Percentiles rank a stretch among this genome's conserved stretches.
These are phyloP conservation scores for Leistus spinibarbis DNA, from an alignment of 2,888 invertebrate genomes.

Conservation along the genomic window DNA sequence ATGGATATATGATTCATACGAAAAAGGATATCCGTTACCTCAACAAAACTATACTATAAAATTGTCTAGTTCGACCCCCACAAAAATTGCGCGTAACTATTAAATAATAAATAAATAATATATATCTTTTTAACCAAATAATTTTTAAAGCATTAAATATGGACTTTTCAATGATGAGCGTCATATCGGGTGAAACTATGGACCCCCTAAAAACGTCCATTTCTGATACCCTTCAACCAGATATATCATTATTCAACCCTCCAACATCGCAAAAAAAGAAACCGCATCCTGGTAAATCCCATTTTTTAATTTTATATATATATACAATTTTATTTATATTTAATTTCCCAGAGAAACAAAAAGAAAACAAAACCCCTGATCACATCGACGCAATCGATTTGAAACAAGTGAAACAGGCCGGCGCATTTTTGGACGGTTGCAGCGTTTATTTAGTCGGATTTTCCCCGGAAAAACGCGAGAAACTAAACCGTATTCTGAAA, in stretches of 20 bases:
- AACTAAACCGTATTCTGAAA: constrained; percentile 72
- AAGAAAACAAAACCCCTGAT: constrained; percentile 38
- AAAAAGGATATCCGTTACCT: constrained; percentile 72
- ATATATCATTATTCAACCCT: constrained; percentile 26
- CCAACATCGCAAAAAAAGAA: background rate
- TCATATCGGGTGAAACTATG: constrained; percentile 48
- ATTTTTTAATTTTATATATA: background rate
- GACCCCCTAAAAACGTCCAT: constrained; percentile 24
- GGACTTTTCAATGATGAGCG: constrained; percentile 60
- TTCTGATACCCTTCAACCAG: constrained; percentile 40
- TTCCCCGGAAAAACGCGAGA: constrained; percentile 66
- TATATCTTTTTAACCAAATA: background rate
- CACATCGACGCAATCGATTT: constrained; percentile 63
- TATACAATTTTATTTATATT: background rate
- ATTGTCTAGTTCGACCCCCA: constrained; percentile 74
- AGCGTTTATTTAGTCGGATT: constrained; percentile 78
- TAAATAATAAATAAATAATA: background rate
- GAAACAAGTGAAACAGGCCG: constrained; percentile 72
- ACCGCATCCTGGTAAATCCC: background rate
- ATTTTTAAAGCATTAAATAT: constrained; percentile 49
- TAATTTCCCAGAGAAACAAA: background rate
- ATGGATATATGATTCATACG: constrained; percentile 83
- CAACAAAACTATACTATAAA: constrained; percentile 64
- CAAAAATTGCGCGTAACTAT: constrained; percentile 55
- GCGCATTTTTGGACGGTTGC: constrained; percentile 87